Conservation (phyloP, 2,888 invertebrate species). For the Dorcus hopei region DNA sequence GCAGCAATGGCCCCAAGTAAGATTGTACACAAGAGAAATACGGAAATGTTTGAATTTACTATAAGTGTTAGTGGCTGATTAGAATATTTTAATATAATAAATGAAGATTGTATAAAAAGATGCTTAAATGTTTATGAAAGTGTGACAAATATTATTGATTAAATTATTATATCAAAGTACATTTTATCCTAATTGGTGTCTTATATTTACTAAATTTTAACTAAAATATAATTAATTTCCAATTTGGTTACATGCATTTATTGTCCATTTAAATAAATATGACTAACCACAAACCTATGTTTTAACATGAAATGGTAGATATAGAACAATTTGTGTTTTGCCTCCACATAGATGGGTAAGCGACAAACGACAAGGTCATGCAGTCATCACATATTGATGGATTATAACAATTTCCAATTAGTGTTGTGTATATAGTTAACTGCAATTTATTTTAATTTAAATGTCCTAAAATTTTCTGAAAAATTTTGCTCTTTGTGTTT, state of each 20-base stretch:
- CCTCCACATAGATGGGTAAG: slow-evolving; percentile 18
- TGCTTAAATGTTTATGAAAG: slow-evolving; percentile 39
- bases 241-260: slow-evolving; percentile 7
- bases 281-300: slow-evolving; percentile 4
- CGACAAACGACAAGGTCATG: too few species aligned
- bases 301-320: slow-evolving; percentile 35
- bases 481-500: slow-evolving; percentile 1
- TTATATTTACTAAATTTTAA: slow-evolving; percentile 33
- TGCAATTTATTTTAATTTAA: slow-evolving; percentile 23
- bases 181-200: slow-evolving; percentile 41
- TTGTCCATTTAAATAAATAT: slow-evolving; percentile 1
- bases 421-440: slow-evolving; percentile 38
- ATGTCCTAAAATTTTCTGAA: slow-evolving; percentile 8
- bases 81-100: slow-evolving; percentile 42
- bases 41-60: slow-evolving; percentile 38
- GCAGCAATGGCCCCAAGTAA: not conserved
- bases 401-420: slow-evolving; percentile 44
- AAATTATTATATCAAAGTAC: slow-evolving; percentile 17
- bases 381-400: slow-evolving; percentile 4
- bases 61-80: slow-evolving; percentile 47
- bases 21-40: slow-evolving; percentile 8
- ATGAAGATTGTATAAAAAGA: slow-evolving; percentile 34
- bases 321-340: slow-evolving; percentile 38
- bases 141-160: slow-evolving; percentile 33
- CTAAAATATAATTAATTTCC: slow-evolving; percentile 18